phyloP scores from a whole-genome alignment of 2,888 invertebrate species.

The Macaria notata region DNA sequence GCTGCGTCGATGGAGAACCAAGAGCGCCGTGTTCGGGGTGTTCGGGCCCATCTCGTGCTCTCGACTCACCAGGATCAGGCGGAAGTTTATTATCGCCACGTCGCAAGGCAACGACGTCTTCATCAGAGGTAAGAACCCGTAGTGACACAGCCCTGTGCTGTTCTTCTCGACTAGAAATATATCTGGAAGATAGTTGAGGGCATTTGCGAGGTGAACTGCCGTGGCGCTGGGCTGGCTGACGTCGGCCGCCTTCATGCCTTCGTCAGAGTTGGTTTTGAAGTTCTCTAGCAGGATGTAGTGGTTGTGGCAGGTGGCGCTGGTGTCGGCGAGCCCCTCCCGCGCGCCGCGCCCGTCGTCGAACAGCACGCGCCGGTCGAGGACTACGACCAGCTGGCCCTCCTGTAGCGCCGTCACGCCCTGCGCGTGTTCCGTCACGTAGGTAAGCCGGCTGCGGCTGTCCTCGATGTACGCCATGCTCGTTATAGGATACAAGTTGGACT shows the following conservation, averaged over 20 bases:
- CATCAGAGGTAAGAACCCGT: conserved; percentile 59
- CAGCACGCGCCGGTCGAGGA: conserved; percentile 94
- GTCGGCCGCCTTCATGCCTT: conserved; percentile 24
- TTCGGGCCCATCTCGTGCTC: conserved; percentile 39
- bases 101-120: conserved; percentile 68
- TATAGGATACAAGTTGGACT: conserved; percentile 97
- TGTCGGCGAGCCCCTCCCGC: conserved; percentile 96
- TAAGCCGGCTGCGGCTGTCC: conserved; percentile 86
- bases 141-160: conserved; percentile 48
- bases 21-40: conserved; percentile 49
- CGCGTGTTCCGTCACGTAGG: conserved; percentile 92
- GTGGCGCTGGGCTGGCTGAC: conserved; percentile 57
- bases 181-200: conserved; percentile 55
- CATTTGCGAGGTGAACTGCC: conserved; percentile 53
- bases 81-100: conserved; percentile 59
- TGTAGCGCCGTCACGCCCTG: conserved; percentile 95
- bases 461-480: conserved; percentile 94
- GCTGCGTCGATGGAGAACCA: conserved; percentile 60
- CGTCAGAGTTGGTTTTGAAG: conserved; percentile 35
- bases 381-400: conserved; percentile 94
- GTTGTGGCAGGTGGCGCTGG: conserved; percentile 83
- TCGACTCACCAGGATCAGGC: conserved; percentile 45
- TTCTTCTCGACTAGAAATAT: conserved; percentile 57
- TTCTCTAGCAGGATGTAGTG: conserved; percentile 66
- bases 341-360: conserved; percentile 97